Conservation (phyloP, 1,140 invertebrate genomes). For the honey bee (Apis mellifera) region Amel_HAv3.1 CM009936.2:697501-698000, state of each 20-base stretch:
- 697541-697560: not conserved
- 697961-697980: too few relatives aligned
- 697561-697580: constrained; percentile 39
- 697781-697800: not conserved
- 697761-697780: not conserved
- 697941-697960: too few relatives aligned
- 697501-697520: not conserved
- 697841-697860: too few relatives aligned
- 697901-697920: too few relatives aligned
- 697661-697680: not conserved
- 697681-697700: too few relatives aligned
- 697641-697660: not conserved
- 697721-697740: not conserved
- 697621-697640: not conserved
- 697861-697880: too few relatives aligned
- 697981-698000: too few relatives aligned
- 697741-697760: not conserved
- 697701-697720: not conserved
- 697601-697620: not conserved
- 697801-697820: not conserved
- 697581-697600: constrained; percentile 14
- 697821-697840: too few relatives aligned
- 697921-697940: too few relatives aligned
- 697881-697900: too few relatives aligned
- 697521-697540: not conserved